phyloP scores from a whole-genome alignment of 2,113 vertebrate genomes.

The Quiscalus mexicanus region DNA sequence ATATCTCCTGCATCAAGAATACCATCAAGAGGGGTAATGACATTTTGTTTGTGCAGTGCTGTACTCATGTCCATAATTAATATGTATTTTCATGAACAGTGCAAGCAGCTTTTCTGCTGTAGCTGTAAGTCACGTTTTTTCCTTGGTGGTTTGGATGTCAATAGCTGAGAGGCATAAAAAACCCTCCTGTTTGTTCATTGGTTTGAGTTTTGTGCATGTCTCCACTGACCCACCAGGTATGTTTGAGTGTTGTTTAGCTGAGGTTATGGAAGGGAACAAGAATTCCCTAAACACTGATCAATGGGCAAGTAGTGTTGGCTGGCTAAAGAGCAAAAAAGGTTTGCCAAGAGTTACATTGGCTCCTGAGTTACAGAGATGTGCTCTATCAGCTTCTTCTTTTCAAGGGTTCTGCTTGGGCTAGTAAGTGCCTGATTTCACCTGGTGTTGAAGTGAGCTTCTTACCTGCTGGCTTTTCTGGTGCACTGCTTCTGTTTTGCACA shows the following conservation, averaged over 20 bases:
- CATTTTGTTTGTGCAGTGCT: not conserved
- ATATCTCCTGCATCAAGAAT: not conserved
- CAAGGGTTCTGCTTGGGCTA: not conserved
- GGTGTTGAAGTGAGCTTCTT: not conserved
- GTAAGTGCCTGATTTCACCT: not conserved
- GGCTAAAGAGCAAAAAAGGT: rapidly evolving
- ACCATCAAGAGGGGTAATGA: not conserved
- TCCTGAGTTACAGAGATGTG: not conserved
- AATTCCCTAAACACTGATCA: not conserved
- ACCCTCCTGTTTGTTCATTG: not conserved
- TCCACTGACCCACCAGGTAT: not conserved
- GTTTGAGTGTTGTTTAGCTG: not conserved
- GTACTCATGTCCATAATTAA: not conserved
- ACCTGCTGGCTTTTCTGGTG: not conserved
- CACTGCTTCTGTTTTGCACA: not conserved
- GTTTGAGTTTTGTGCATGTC: not conserved
- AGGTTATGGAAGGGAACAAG: not conserved
- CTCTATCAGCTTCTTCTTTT: not conserved
- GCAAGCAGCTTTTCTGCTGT: not conserved
- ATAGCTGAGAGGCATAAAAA: rapidly evolving
- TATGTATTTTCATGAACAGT: not conserved
- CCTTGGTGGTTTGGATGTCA: not conserved
- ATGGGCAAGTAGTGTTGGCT: not conserved
- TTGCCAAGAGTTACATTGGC: not conserved
- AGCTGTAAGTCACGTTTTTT: not conserved